These are phyloP conservation scores for Acleris literana DNA, from an alignment of 2,888 invertebrate genomes.

Conservation along the genomic window DNA sequence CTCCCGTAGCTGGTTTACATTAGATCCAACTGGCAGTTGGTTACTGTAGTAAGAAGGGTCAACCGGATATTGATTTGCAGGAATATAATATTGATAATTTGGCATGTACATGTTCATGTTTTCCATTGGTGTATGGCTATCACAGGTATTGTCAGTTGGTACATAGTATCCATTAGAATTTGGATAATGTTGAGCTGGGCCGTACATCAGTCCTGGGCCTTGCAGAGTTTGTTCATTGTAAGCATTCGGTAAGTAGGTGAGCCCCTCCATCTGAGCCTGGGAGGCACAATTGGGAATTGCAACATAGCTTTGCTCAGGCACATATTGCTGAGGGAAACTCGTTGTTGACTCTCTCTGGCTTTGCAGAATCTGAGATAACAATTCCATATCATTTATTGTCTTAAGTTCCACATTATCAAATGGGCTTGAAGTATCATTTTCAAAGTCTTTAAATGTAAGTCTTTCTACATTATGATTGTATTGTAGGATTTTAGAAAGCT, in stretches of 20 bases:
- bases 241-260: constrained; percentile 68
- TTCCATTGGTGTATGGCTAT: constrained; percentile 54
- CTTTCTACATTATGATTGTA: constrained; percentile 71
- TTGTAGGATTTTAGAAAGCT: constrained; percentile 59
- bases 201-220: constrained; percentile 62
- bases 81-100: constrained; percentile 72
- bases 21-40: constrained; percentile 57
- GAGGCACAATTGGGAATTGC: constrained; percentile 62
- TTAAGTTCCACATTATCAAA: constrained; percentile 97
- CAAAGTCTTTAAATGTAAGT: constrained; percentile 90
- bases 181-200: constrained; percentile 67
- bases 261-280: constrained; percentile 67
- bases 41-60: constrained; percentile 59
- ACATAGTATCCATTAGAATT: constrained; percentile 68
- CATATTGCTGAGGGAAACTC: constrained; percentile 57
- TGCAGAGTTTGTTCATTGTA: constrained; percentile 67
- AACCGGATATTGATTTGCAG: constrained; percentile 56
- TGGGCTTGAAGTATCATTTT: constrained; percentile 95
- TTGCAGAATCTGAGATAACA: constrained; percentile 90
- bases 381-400: constrained; percentile 96
- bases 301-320: constrained; percentile 56
- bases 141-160: constrained; percentile 55
- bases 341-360: constrained; percentile 65
- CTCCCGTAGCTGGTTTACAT: constrained; percentile 52
- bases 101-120: constrained; percentile 66